Base-by-base conservation (phyloP, 2,113 vertebrate species). In the Setophaga coronata region DNA sequence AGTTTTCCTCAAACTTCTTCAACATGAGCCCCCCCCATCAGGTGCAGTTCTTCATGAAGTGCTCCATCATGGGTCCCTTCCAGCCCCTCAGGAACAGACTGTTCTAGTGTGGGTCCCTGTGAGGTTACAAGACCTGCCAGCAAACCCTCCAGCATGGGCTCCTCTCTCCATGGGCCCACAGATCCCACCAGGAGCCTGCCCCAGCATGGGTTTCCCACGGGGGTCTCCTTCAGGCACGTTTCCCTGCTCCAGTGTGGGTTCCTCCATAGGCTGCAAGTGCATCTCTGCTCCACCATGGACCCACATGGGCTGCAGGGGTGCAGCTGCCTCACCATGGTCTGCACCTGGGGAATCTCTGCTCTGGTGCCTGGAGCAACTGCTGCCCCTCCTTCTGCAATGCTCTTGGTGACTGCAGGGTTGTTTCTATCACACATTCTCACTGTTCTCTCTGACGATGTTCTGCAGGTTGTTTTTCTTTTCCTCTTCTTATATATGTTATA, bases 171-270 rank as follows among this genome's bases (percentile, higher is more conserved):
- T n/a, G 38, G 24, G 18, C 47, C n/a, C 56, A 45, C 24, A 87
- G 29, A 28, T 79, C 14, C n/a, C 12, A 3, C 47, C 28, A 62
- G 65, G 16, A 54, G 5, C 12, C n/a, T 79, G n/a, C 7, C 3
- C 18, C 56, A 62, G 18, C 24, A 40, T n/a, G 40, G 19, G 8
- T 42, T 71, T 80, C 29, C 34, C 15, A 9, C 0, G 0, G 24
- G 40, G 10, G 3, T 64, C 40, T 88, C 20, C 48, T 42, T 71
- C 13, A 20, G 48, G 24, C 57, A 48, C 24, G 48, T 80, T 18
- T 11, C 17, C 19, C 74, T 50, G 42, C 66, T 57, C 34, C 20
- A 42, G 20, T 3, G 1, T 43, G 57, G 20, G 25, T 48, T 9
- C 8, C 13, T 71, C 40, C 34, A 31, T 0, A 0, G n/a, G 10